A percentile compares a stretch with the other conserved stretches of the same genome.
Evolutionary conservation across 2,888 invertebrate species (phyloP).

Genomic region (Mystacides longicornis): DNA sequence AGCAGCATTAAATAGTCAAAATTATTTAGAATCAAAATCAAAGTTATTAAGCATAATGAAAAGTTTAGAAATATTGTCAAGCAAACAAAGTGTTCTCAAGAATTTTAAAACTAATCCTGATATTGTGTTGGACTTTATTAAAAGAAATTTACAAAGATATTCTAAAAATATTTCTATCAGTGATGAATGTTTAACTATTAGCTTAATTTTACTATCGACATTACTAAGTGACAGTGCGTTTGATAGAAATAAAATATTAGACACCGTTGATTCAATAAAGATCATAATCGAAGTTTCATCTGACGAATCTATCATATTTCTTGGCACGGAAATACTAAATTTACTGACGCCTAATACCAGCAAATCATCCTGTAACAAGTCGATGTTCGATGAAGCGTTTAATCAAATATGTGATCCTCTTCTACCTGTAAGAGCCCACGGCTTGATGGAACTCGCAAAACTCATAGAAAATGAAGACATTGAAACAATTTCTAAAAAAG

Average conservation of each 20-base stretch:
- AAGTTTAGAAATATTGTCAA: constrained; percentile 45
- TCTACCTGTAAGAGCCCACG: constrained; percentile 77
- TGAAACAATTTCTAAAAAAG: constrained; percentile 56
- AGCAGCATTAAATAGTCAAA: too few relatives aligned
- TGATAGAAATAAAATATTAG: neutral
- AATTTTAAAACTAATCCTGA: constrained; percentile 40
- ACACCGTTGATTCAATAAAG: neutral
- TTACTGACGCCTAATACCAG: constrained; percentile 15
- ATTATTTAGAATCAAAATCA: too few relatives aligned
- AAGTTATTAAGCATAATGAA: constrained; percentile 36
- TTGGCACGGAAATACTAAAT: constrained; percentile 28
- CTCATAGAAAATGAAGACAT: constrained; percentile 60
- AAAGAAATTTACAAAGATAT: constrained; percentile 36
- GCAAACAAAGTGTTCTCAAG: constrained; percentile 38
- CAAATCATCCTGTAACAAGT: constrained; percentile 32
- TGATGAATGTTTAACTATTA: constrained; percentile 41
- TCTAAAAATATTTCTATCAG: constrained; percentile 24
- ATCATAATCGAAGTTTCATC: constrained; percentile 28
- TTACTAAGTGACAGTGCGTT: constrained; percentile 34
- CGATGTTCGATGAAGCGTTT: constrained; percentile 20
- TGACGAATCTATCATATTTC: constrained; percentile 30
- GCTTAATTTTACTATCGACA: constrained; percentile 40
- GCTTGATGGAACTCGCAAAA: constrained; percentile 62
- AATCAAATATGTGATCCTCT: constrained; percentile 59
- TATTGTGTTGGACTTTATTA: constrained; percentile 43